phyloP scores from a whole-genome alignment of 2,888 invertebrate species.

The Zootermopsis nevadensis region DNA sequence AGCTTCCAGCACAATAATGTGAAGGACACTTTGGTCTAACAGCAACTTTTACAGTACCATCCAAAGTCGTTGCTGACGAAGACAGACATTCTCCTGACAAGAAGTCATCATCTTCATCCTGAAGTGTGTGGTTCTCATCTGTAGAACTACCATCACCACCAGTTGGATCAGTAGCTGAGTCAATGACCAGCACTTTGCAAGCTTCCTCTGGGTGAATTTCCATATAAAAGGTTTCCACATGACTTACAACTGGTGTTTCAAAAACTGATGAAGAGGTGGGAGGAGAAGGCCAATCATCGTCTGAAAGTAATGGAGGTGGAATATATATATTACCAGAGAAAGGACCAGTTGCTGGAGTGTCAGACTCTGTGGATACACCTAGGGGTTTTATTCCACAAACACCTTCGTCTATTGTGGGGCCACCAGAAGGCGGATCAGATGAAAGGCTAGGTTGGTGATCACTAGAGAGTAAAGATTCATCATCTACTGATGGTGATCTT shows the following conservation, averaged over 20 bases:
- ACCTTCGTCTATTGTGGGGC: slow-evolving; percentile 14
- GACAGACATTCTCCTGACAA: slow-evolving; percentile 57
- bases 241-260: slow-evolving; percentile 79
- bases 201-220: slow-evolving; percentile 82
- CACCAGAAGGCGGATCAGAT: slow-evolving; percentile 84
- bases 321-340: slow-evolving; percentile 53
- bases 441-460: slow-evolving; percentile 88
- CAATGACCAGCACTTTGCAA: slow-evolving; percentile 76
- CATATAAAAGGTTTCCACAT: slow-evolving; percentile 83
- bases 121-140: slow-evolving; percentile 76
- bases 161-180: slow-evolving; percentile 75
- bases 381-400: slow-evolving; percentile 65
- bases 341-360: not conserved
- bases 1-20: slow-evolving; percentile 66
- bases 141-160: slow-evolving; percentile 71
- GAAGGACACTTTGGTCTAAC: slow-evolving; percentile 71
- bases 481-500: slow-evolving; percentile 84
- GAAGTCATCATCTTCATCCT: slow-evolving; percentile 70
- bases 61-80: slow-evolving; percentile 76
- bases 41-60: slow-evolving; percentile 84
- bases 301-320: slow-evolving; percentile 75
- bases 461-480: slow-evolving; percentile 84
- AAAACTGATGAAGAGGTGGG: slow-evolving; percentile 74
- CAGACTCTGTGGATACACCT: slow-evolving; percentile 54
- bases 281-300: slow-evolving; percentile 85